Conservation (phyloP, 2,113 vertebrate genomes). For the Raja brachyura region DNA sequence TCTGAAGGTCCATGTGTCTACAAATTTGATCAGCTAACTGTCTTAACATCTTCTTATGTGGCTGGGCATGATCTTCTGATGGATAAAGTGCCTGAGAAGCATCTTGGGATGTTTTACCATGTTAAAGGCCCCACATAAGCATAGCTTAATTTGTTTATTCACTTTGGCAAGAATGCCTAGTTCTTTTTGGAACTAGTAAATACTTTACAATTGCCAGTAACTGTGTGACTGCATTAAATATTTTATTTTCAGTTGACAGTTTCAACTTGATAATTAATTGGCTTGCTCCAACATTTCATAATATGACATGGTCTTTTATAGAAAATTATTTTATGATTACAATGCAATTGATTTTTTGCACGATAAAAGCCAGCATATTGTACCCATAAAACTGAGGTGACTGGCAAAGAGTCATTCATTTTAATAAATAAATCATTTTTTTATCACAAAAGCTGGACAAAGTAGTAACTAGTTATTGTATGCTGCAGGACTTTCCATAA, state of each 20-base stretch:
- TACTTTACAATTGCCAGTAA: not conserved
- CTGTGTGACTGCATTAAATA: not conserved
- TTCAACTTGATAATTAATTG: slow-evolving; percentile 26
- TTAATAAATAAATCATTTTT: not conserved
- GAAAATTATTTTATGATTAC: not conserved
- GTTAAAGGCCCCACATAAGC: too few relatives aligned
- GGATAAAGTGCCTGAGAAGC: not conserved
- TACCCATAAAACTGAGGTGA: not conserved
- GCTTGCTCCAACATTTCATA: not conserved
- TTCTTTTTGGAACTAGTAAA: not conserved
- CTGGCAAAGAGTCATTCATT: not conserved
- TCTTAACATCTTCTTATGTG: not conserved
- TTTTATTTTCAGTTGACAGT: not conserved
- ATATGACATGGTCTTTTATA: not conserved
- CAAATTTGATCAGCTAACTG: not conserved
- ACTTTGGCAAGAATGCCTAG: not conserved
- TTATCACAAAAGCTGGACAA: slow-evolving; percentile 9
- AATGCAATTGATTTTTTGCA: slow-evolving; percentile 4
- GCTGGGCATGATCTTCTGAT: not conserved
- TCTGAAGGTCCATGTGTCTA: too few relatives aligned
- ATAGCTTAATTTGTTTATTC: not conserved
- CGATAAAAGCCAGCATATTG: not conserved
- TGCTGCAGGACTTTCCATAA: not conserved
- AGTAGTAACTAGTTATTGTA: not conserved
- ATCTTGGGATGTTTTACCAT: too few relatives aligned